Base-by-base conservation (phyloP, 2,888 invertebrate species). In the Lordiphosa fenestrarum region DNA sequence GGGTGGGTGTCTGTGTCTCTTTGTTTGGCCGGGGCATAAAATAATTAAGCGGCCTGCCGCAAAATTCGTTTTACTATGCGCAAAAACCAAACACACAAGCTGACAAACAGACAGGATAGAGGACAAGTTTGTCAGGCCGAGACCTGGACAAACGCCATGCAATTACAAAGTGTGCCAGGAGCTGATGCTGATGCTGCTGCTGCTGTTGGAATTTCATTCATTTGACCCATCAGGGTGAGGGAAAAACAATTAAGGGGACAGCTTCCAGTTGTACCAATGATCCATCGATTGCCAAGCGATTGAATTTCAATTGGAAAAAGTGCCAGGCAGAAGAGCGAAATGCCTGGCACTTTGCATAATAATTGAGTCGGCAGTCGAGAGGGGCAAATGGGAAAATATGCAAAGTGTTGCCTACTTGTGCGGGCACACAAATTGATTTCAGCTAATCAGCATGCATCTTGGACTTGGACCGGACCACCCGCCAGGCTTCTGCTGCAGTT, bases 11-110 rank as follows among this genome's bases (percentile, higher is more conserved):
- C 53, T 38, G 37, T 30, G 55, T 38, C 46, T 55, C 73, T 71
- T 76, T 73, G 66, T 73, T 80, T 58, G 69, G 67, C 72, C 65
- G 59, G 62, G 59, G 66, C 77, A 83, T 86, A 73, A 85, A 85
- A 86, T 86, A 86, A 85, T 85, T 85, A 86, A 72, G 70, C 72
- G 76, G 73, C 71, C 69, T 69, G 73, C 77, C 82, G 66, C 80
- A 78, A 80, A 72, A 83, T 81, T 81, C 81, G 81, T 77, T 84
- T 78, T 59, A 44, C 72, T 72, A 70, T 63, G 56, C 63, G 19
- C 15, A 36, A 69, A 66, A 62, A 50, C 55, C 47, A 48, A 56
- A 62, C 56, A 62, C 56, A 50, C 48, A 56, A 42, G 54, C 42
- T 49, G n/a, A 35, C 15, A 53, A 57, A 44, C 36, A 51, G 30